These are phyloP conservation scores for Trogon melanurus DNA, from an alignment of 2,113 vertebrate genomes.

Conservation along the genomic window DNA sequence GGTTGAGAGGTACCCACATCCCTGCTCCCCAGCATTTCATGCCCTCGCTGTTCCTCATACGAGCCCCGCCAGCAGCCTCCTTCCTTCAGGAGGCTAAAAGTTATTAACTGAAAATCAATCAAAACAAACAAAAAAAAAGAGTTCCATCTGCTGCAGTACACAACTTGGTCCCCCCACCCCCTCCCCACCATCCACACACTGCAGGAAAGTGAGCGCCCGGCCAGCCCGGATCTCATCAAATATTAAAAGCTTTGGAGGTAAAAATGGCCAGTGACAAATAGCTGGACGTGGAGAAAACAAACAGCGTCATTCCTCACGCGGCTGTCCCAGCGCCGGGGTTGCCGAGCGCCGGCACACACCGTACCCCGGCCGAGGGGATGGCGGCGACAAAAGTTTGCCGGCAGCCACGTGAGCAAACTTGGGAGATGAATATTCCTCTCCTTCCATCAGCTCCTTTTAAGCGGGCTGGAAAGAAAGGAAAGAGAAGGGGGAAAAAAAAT, in stretches of 20 bases:
- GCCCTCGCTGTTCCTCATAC: background rate
- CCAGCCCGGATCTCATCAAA: constrained; percentile 38
- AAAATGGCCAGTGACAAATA: constrained; percentile 41
- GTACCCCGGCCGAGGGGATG: constrained; percentile 28
- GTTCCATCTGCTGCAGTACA: background rate
- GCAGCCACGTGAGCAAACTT: constrained; percentile 21
- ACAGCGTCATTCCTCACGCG: background rate
- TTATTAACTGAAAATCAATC: constrained; percentile 54
- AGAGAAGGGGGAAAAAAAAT: background rate
- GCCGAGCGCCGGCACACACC: background rate
- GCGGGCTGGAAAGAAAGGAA: background rate
- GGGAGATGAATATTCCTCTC: constrained; percentile 22
- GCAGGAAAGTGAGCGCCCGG: background rate
- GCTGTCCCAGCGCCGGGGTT: constrained; percentile 48
- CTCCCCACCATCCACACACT: background rate
- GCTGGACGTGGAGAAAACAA: constrained; percentile 19
- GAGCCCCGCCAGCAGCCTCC: background rate
- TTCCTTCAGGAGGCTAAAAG: constrained; percentile 34
- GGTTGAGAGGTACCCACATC: background rate
- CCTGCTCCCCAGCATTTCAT: rapidly evolving
- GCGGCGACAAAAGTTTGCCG: constrained; percentile 44
- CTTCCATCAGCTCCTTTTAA: background rate
- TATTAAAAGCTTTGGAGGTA: constrained; percentile 49
- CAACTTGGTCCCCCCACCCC: background rate
- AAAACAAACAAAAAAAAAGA: background rate